phyloP scores from a whole-genome alignment of 1,140 invertebrate species.

The Pteromalus puparum region DNA sequence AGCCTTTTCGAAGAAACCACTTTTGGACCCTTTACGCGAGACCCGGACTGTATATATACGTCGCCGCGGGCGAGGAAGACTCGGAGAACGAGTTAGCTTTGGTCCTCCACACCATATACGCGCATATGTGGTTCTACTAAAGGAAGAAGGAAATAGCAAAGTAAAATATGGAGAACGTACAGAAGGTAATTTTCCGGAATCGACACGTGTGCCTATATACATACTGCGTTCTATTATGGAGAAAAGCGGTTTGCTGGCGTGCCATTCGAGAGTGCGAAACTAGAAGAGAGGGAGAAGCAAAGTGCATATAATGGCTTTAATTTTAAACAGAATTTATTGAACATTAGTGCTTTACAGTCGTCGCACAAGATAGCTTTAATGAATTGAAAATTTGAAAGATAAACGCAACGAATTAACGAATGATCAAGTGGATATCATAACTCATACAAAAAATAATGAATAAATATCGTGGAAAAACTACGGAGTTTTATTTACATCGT shows the following conservation, averaged over 20 bases:
- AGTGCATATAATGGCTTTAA: no score
- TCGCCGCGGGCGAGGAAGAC: conserved; percentile 46
- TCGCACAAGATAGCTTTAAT: no score
- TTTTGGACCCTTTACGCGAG: conserved; percentile 50
- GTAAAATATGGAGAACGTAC: not conserved
- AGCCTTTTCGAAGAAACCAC: conserved; percentile 25
- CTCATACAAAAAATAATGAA: no score
- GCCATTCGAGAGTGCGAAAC: not conserved
- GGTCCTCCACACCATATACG: conserved; percentile 43
- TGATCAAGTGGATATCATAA: no score
- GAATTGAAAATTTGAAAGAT: no score
- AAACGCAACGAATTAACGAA: no score
- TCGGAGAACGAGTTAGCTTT: conserved; percentile 50
- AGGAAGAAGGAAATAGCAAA: not conserved
- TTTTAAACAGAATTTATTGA: no score
- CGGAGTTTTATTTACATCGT: not conserved
- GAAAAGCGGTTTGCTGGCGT: conserved; percentile 9
- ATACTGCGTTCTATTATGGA: not conserved
- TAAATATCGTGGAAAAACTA: no score
- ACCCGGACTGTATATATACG: conserved; percentile 18
- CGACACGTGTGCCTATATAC: no score
- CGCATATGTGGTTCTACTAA: not conserved
- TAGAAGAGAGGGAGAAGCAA: no score
- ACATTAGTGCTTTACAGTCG: no score
- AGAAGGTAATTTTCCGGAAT: not conserved